Percentiles rank a stretch among this genome's conserved stretches.
Conservation (phyloP, 30 jellyfish, hydroid and myxozoan genomes). For the Sanderia malayensis region DNA sequence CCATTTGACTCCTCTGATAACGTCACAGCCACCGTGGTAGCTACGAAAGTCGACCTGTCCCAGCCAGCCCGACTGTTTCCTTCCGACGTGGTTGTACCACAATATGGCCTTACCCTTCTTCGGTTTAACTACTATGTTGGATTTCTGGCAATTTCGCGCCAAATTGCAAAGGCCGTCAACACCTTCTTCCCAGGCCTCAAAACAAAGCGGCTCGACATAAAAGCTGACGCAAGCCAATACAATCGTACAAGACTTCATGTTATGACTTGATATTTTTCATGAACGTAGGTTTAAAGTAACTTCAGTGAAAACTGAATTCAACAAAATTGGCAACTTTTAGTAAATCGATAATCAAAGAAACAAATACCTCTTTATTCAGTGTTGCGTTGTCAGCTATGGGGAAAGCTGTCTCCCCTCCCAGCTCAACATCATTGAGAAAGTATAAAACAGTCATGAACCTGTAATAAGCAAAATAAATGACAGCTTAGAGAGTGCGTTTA, state of each 20-base stretch:
- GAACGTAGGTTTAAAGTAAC: no score
- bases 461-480: no score
- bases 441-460: constrained; percentile 77
- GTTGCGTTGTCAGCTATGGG: constrained; percentile 82
- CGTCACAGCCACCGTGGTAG: constrained; percentile 78
- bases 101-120: constrained; percentile 70
- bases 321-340: no score
- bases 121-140: constrained; percentile 58
- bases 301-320: no score
- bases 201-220: background rate
- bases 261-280: no score
- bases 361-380: constrained; percentile 43
- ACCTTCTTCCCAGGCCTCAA: constrained; percentile 41
- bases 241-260: no score
- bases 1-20: constrained; percentile 65
- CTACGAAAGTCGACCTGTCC: constrained; percentile 64
- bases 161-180: constrained; percentile 47
- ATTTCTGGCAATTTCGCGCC: constrained; percentile 54
- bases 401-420: constrained; percentile 96
- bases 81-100: constrained; percentile 61
- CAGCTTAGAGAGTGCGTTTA: no score
- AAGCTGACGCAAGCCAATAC: background rate
- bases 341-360: no score
- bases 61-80: constrained; percentile 54
- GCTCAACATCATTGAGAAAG: constrained; percentile 72